Percentiles rank a stretch among this genome's conserved stretches.
Conservation (phyloP, 2,797 vertebrate genomes). For the Siniperca undulata region DNA sequence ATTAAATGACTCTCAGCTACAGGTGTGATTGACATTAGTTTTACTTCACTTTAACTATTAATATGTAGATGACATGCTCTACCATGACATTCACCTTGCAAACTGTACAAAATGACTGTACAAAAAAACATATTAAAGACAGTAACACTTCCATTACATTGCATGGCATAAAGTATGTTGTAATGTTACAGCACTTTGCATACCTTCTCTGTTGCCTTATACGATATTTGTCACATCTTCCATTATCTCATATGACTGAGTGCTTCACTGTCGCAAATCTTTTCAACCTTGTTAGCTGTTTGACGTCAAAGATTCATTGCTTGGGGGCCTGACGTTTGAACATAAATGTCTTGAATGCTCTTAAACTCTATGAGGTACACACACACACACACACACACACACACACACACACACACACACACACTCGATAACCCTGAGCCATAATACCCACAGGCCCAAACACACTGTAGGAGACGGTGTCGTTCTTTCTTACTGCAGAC, state of each 20-base stretch:
- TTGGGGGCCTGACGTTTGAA: constrained; percentile 6
- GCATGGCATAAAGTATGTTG: not conserved
- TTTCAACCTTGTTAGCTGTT: constrained; percentile 25
- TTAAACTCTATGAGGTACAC: not conserved
- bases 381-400: not conserved
- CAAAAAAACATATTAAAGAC: not conserved
- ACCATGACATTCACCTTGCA: not conserved
- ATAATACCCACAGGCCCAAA: constrained; percentile 44
- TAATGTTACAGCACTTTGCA: not conserved
- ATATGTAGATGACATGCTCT: not conserved
- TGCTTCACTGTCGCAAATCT: constrained; percentile 26
- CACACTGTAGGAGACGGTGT: not conserved
- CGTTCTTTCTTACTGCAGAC: constrained; percentile 23
- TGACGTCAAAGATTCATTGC: constrained; percentile 38
- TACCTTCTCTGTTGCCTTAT: not conserved
- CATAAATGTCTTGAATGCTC: constrained; percentile 15
- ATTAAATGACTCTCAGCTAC: not conserved
- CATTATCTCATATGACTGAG: constrained; percentile 2
- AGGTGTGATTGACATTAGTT: not conserved
- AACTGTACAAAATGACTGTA: not conserved
- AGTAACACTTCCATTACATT: not conserved
- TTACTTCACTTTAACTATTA: not conserved
- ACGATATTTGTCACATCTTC: not conserved
- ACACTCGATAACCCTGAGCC: constrained; percentile 3
- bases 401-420: not conserved